phyloP scores from a whole-genome alignment of 1,140 invertebrate species.

The Rhyzopertha dominica region DNA sequence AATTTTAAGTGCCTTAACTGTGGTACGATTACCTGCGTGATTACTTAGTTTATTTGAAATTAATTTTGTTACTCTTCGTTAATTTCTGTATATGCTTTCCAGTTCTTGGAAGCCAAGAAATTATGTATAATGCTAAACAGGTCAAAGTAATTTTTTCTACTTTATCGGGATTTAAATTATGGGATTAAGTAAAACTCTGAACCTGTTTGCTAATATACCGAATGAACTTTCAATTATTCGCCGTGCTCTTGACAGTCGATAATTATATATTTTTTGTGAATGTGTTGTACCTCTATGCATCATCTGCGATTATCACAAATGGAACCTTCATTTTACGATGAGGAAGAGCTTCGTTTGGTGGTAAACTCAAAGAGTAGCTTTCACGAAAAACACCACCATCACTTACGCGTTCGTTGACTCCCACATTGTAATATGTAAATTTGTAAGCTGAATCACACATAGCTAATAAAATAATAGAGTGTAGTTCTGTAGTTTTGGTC shows the following conservation, averaged over 20 bases:
- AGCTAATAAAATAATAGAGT: constrained; percentile 45
- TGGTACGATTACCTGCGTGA: too few relatives aligned
- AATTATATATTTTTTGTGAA: constrained; percentile 48
- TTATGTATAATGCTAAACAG: too few relatives aligned
- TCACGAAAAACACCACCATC: constrained; percentile 29
- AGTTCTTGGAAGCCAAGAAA: too few relatives aligned
- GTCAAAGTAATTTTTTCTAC: too few relatives aligned
- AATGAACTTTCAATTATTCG: constrained; percentile 44
- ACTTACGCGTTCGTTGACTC: constrained; percentile 42
- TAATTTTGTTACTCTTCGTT: too few relatives aligned
- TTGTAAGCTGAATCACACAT: constrained; percentile 43
- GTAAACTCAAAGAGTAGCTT: constrained; percentile 30
- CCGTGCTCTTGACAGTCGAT: constrained; percentile 42
- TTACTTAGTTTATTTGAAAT: too few relatives aligned
- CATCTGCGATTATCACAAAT: constrained; percentile 40
- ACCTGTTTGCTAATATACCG: constrained; percentile 33
- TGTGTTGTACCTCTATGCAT: constrained; percentile 42
- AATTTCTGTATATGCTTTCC: too few relatives aligned
- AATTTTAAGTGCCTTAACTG: too few relatives aligned
- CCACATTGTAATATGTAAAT: constrained; percentile 45
- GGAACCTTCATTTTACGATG: constrained; percentile 30
- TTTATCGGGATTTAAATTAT: too few relatives aligned
- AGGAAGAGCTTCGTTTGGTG: constrained; percentile 28
- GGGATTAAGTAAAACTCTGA: constrained; percentile 12
- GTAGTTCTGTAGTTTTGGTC: too few relatives aligned